Base-by-base conservation (phyloP, 2,888 invertebrate genomes). In the Balanococcus diminutus region DNA sequence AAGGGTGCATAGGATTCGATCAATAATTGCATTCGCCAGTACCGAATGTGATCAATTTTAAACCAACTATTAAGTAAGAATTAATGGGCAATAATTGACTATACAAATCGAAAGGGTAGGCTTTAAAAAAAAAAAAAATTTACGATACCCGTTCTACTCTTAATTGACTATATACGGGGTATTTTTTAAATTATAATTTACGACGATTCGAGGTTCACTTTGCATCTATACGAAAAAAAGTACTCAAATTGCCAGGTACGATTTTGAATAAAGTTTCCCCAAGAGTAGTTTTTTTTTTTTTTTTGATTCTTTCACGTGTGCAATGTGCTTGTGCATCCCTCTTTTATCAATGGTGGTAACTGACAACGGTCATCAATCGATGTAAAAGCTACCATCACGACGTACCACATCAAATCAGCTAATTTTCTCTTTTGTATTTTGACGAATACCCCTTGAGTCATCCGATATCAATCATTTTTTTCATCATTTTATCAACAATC, bases 21-120 rank as follows among this genome's bases (percentile, higher is more conserved):
- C 75, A 36, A 79, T 79, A 61, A 79, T 79, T 36, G 75, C 36
- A 79, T 79, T 36, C 9, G 31, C 28, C 36, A 36, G 25, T 36
- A 5, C 75, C 31, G 31, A n/a, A n/a, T 14, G 72, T 28, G 75
- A 79, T 79, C 75, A 79, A 79, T 79, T 79, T 25, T 75, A 32
- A 6, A 75, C 75, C 14, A 75, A 61, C 61, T 75, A 51, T 51
- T 79, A 79, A 79, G 75, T 79, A 36, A 36, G 36, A 79, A 79
- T 79, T 79, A 79, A 79, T 79, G 75, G 75, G n/a, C 14, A 79
- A 79, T 79, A 79, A 79, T 79, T 79, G 75, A 32, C 75, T 79
- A 79, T 79, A 36, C 75, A 79, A 79, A 79, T 79, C 75, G 75
- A 36, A 79, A 8, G 36, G 75, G 36, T 36, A 36, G 25, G 28